Base-by-base conservation (phyloP, 1,140 invertebrate species). In the Eriocheir sinensis region DNA sequence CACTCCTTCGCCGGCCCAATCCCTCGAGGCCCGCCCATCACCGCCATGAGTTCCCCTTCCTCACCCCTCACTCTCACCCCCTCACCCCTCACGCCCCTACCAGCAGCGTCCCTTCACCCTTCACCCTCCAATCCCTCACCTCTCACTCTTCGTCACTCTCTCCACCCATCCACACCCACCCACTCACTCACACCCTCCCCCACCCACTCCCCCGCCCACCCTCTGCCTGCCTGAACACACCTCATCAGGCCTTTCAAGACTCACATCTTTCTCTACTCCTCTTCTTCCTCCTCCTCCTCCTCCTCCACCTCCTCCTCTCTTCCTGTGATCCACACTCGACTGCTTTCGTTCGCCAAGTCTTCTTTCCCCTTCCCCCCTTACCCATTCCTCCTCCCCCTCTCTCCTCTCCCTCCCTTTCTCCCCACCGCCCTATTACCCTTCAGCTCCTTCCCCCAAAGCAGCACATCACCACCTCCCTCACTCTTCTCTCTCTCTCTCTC, bases 151-250 rank as follows among this genome's bases (percentile, higher is more conserved):
- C 34, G 30, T 44, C 89, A 32, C 44, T 48, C 36, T 60, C 89
- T 91, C 36, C 48, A 48, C 72, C 60, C 89, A 60, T 53, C 89
- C 53, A 17, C 15, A 27, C 36, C 36, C 53, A 60, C 89, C 41
- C 48, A 72, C 89, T 60, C 34, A 12, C 86, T 34, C 86, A 6
- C 86, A 15, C 86, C 40, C 86, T 88, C 17, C 40, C 86, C 40
- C 3, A 8, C 86, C 72, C 15, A 32, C 89, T 17, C 48, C 32
- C 32, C 17, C 88, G 6, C 88, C 17, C 88, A n/a, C 40, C 32
- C 36, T 40, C 32, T 17, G 27, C 48, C 32, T n/a, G n/a, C 8
- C 48, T 60, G 48, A 72, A 32, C 48, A 12, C 41, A 38, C 60
- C 60, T 72, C 60, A 72, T 72, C 15, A 44, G 27, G 27, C 40